These are phyloP conservation scores for Neuroscelio doddi DNA, from an alignment of 2,888 invertebrate genomes.

Conservation along the genomic window DNA sequence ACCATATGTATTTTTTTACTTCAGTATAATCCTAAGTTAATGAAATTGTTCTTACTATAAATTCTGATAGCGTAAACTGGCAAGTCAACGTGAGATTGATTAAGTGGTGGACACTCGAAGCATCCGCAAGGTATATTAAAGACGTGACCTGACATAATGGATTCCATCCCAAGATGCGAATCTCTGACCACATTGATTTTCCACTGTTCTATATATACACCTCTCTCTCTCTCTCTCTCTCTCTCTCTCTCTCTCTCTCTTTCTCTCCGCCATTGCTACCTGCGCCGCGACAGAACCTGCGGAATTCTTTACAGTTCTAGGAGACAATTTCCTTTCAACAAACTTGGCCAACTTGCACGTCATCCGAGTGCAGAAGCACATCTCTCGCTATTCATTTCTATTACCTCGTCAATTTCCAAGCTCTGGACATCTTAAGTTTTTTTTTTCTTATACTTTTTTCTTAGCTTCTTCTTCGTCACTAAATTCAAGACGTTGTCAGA, in stretches of 20 bases:
- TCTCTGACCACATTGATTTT: slow-evolving; percentile 51
- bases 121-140: slow-evolving; percentile 64
- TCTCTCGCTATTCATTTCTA: too few relatives aligned
- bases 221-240: slow-evolving; percentile 9
- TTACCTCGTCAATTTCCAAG: too few relatives aligned
- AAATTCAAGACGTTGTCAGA: slow-evolving; percentile 1
- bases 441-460: background rate
- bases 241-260: slow-evolving; percentile 25
- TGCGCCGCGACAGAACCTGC: slow-evolving; percentile 16
- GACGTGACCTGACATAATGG: slow-evolving; percentile 69
- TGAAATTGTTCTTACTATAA: too few relatives aligned
- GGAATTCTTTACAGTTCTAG: slow-evolving; percentile 6
- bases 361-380: too few relatives aligned
- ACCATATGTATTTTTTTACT: too few relatives aligned
- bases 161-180: slow-evolving; percentile 52
- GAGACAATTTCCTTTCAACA: slow-evolving; percentile 47
- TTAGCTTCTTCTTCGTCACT: background rate
- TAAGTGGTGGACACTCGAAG: slow-evolving; percentile 45
- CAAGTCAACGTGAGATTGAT: slow-evolving; percentile 60
- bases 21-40: too few relatives aligned
- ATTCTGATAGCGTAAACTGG: slow-evolving; percentile 4
- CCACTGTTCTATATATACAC: slow-evolving; percentile 19
- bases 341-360: slow-evolving; percentile 21
- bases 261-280: slow-evolving; percentile 28
- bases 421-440: too few relatives aligned